Evolutionary conservation across 2,113 vertebrate species (phyloP).

Genomic region (Tauraco erythrolophus): DNA sequence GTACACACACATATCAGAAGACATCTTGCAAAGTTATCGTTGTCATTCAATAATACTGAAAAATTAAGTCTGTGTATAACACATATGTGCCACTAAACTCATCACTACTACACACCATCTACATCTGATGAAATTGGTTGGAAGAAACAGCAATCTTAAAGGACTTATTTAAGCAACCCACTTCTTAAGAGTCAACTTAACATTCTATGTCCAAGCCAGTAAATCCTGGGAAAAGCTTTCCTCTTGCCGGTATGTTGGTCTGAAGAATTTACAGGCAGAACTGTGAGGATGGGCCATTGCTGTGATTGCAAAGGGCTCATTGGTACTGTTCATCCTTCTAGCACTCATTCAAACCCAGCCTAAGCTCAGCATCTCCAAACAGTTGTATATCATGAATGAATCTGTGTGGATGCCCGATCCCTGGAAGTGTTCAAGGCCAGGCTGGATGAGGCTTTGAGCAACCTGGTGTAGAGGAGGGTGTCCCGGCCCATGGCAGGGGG

Average conservation of each 20-base stretch:
- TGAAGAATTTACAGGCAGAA: not conserved
- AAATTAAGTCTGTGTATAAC: not conserved
- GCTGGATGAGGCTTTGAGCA: too few species aligned
- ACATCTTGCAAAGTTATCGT: not conserved
- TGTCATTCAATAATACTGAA: not conserved
- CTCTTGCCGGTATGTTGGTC: not conserved
- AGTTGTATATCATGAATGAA: fast-evolving
- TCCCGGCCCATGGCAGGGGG: too few species aligned
- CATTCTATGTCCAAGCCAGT: fast-evolving
- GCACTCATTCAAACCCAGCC: not conserved
- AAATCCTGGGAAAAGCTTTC: not conserved
- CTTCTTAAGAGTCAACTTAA: not conserved
- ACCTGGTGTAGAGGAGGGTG: too few species aligned
- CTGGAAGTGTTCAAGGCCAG: too few species aligned
- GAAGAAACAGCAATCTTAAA: not conserved
- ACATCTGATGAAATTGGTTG: not conserved
- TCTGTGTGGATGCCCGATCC: too few species aligned
- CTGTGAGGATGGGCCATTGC: not conserved
- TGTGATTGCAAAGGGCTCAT: not conserved
- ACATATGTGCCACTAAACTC: not conserved
- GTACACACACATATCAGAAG: not conserved
- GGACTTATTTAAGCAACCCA: not conserved
- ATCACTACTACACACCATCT: fast-evolving
- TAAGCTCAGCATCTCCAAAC: not conserved
- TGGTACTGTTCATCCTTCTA: not conserved